Evolutionary conservation across 2,113 vertebrate genomes (phyloP).

Genomic region (Hyla sarda): DNA sequence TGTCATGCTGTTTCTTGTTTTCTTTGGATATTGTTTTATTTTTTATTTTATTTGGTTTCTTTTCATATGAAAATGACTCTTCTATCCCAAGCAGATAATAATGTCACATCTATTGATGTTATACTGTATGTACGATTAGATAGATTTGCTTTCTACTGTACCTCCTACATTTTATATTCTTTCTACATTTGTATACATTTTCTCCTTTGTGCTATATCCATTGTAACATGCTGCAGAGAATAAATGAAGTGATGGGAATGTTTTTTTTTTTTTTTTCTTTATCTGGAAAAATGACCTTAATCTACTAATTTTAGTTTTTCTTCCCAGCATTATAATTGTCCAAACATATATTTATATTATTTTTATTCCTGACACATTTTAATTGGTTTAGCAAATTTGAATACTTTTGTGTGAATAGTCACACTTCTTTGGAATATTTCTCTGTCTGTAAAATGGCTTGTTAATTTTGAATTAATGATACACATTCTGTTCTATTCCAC

Average conservation of each 20-base stretch:
- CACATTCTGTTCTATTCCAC: slow-evolving; percentile 7
- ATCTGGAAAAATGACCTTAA: neutral
- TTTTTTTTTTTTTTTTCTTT: no score
- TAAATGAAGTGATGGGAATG: neutral
- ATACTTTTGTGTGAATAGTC: slow-evolving; percentile 19
- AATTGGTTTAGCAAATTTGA: slow-evolving; percentile 14
- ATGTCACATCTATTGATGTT: no score
- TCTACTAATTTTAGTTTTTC: neutral
- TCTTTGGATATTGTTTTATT: no score
- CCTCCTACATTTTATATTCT: no score
- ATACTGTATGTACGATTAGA: no score
- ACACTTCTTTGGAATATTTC: slow-evolving; percentile 1
- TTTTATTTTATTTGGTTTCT: no score
- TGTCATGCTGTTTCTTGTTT: no score
- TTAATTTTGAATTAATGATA: slow-evolving; percentile 14
- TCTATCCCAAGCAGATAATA: no score
- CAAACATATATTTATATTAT: slow-evolving; percentile 11
- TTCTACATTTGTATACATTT: no score
- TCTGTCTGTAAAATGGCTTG: slow-evolving; percentile 1
- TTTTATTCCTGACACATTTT: slow-evolving; percentile 9
- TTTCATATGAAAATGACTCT: no score
- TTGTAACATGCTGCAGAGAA: neutral
- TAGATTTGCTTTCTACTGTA: no score
- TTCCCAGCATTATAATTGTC: neutral
- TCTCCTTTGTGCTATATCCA: no score